phyloP scores from a whole-genome alignment of 2,113 vertebrate genomes.

The Turnix velox region DNA sequence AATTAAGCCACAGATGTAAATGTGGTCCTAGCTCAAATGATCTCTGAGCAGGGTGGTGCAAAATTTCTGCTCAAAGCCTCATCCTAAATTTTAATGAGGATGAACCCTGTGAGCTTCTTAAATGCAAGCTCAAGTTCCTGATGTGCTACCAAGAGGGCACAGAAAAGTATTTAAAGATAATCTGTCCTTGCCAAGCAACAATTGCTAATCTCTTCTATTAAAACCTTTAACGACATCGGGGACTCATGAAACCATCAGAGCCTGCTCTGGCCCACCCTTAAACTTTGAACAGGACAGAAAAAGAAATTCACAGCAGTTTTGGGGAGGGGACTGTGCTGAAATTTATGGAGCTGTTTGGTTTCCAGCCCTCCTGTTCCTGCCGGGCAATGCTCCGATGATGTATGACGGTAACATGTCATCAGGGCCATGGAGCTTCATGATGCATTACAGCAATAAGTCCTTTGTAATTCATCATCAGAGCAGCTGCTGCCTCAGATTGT shows the following conservation, averaged over 20 bases:
- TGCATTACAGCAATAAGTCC: conserved; percentile 68
- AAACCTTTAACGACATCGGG: conserved; percentile 18
- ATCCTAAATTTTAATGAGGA: not conserved
- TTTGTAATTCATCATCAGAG: conserved; percentile 68
- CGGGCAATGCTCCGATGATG: conserved; percentile 67
- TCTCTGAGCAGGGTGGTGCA: not conserved
- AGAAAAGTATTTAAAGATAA: conserved; percentile 31
- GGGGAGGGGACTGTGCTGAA: not conserved
- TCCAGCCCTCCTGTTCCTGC: conserved; percentile 66
- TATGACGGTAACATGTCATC: conserved; percentile 68
- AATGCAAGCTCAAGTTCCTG: not conserved
- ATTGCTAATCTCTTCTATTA: conserved; percentile 9
- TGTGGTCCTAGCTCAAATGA: not conserved
- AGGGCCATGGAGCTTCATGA: conserved; percentile 63
- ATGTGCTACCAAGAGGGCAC: not conserved
- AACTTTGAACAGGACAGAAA: conserved; percentile 70
- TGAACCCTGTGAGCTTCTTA: not conserved
- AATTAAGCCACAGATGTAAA: not conserved
- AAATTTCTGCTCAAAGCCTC: not conserved
- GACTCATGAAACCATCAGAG: conserved; percentile 43
- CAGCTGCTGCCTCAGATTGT: conserved; percentile 38
- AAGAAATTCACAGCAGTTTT: conserved; percentile 60
- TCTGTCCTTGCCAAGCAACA: not conserved
- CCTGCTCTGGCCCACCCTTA: conserved; percentile 38
- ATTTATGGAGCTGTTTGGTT: conserved; percentile 67